Evolutionary conservation across 1,140 invertebrate genomes (phyloP), one percentile per base, ranked within the genome.

Genomic region (Pseudachorutes palmiensis): DNA sequence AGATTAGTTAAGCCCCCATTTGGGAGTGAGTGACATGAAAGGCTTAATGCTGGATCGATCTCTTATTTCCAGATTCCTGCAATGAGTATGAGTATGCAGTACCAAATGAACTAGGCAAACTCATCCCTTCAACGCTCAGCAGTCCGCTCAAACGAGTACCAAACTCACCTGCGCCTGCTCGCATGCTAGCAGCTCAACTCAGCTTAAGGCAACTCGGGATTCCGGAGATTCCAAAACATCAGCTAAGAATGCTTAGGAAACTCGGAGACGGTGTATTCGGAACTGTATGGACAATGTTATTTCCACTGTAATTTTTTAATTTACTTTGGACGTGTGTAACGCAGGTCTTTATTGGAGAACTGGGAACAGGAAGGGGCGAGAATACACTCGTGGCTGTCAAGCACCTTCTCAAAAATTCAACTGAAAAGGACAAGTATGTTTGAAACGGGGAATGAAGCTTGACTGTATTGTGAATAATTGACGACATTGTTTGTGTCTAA

Each of bases 211-310:
- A 73, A 51, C 49, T 85, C 26, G 83, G 83, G 64, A 85, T 89
- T 55, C 83, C 85, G 69, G 88, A 93, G 81, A 90, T 94, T 78
- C 89, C 90, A 67, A 81, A 91, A 72, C 89, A 92, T 78, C 83
- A 89, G 75, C 83, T 95, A 33, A 82, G 89, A 69, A 92, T 93
- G 86, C 83, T 94, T 64, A 89, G 91, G 49, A 92, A 92, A 76
- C 82, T 94, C 32, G 91, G 91, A 26, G 91, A 93, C 78, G 92
- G 92, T 69, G 88, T 89, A 58, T 95, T 92, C 78, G 91, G 91
- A 79, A 91, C 91, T 78, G 91, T 94, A 81, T 82, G 81, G 80
- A 45, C 65, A n/a, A 59, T 60, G 12, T 12, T 29, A 36, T 2
- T 28, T n/a, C n/a, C n/a, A n/a, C 12, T 58, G 22, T 29, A 58